Conservation (phyloP, 2,113 vertebrate genomes). For the Nothoprocta pentlandii region DNA sequence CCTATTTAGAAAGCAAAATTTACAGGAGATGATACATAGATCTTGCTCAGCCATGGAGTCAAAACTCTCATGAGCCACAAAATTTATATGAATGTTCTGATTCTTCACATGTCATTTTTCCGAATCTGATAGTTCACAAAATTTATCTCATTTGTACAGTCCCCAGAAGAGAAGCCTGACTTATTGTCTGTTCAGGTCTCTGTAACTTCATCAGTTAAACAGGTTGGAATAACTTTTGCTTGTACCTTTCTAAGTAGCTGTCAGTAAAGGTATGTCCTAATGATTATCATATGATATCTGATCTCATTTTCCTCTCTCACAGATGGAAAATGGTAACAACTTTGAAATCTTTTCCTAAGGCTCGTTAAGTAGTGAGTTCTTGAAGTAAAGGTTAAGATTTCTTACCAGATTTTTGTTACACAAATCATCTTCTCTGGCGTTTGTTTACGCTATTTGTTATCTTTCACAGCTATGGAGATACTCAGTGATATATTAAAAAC, state of each 20-base stretch:
- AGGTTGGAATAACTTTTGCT: neutral
- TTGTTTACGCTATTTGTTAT: neutral
- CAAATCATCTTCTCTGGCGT: neutral
- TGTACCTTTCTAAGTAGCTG: neutral
- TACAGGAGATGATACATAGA: neutral
- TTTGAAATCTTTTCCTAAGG: neutral
- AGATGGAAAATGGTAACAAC: neutral
- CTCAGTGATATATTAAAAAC: neutral
- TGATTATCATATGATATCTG: neutral
- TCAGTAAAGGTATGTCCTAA: neutral
- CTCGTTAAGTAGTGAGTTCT: neutral
- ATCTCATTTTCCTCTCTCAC: neutral
- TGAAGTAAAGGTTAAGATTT: neutral
- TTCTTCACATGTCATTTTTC: neutral
- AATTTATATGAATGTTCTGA: neutral
- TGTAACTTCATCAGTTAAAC: slow-evolving; percentile 24
- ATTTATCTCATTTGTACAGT: neutral
- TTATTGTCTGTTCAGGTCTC: neutral
- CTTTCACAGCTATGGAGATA: neutral
- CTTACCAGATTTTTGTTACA: neutral
- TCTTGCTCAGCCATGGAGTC: neutral
- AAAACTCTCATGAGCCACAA: neutral
- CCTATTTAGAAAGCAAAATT: neutral
- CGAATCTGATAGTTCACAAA: neutral
- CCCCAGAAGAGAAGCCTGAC: neutral